phyloP scores from a whole-genome alignment of 2,888 invertebrate genomes.

The Orchesellides sinensis region DNA sequence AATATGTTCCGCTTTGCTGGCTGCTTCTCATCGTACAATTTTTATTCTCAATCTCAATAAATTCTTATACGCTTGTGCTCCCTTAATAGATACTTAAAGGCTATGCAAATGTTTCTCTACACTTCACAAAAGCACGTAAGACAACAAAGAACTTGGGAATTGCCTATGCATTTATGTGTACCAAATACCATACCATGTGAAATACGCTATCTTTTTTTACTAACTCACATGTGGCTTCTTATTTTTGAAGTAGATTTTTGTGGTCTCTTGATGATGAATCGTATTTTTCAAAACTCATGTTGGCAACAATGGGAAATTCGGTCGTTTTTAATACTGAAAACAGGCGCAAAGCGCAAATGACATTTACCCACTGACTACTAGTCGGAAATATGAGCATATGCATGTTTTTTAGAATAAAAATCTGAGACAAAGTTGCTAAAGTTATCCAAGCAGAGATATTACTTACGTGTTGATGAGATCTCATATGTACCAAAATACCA shows the following conservation, averaged over 20 bases:
- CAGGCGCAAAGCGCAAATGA: conserved; percentile 5
- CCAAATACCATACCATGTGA: neutral
- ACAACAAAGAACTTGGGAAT: neutral
- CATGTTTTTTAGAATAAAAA: conserved; percentile 8
- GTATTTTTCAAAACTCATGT: conserved; percentile 4
- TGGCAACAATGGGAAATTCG: conserved; percentile 15
- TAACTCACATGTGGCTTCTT: conserved; percentile 15
- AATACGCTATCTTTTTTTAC: conserved; percentile 12
- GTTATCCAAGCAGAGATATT: too few species aligned
- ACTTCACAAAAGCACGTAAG: too few species aligned
- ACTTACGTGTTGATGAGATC: too few species aligned
- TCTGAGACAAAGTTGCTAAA: neutral
- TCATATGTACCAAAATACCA: too few species aligned
- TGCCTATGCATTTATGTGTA: conserved; percentile 4
- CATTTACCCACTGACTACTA: conserved; percentile 35
- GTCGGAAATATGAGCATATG: too few species aligned
- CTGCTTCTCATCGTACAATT: too few species aligned
- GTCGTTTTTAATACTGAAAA: conserved; percentile 1
- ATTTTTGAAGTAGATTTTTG: conserved; percentile 31
- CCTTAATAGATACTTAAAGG: conserved; percentile 4
- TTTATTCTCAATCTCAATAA: too few species aligned
- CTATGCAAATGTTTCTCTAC: neutral
- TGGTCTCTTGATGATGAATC: conserved; percentile 41
- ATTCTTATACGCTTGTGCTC: conserved; percentile 67
- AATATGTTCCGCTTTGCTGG: conserved; percentile 66